Conservation (phyloP, 2,888 invertebrate species). For the Tanypteryx hageni region DNA sequence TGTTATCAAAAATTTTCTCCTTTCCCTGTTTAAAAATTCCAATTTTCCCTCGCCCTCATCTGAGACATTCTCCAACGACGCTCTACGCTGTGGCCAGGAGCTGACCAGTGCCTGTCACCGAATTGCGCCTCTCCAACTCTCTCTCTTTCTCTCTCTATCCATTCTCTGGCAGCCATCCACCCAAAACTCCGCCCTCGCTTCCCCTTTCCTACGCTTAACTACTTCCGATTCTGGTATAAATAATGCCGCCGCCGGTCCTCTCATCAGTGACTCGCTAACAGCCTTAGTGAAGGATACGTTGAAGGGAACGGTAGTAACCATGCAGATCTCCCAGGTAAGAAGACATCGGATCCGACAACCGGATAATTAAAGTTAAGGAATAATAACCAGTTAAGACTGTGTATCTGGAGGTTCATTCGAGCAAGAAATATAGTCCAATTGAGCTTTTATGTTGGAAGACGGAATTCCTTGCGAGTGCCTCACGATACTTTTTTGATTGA, state of each 20-base stretch:
- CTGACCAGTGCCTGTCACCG: slow-evolving; percentile 53
- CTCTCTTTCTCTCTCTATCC: neutral
- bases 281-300: neutral
- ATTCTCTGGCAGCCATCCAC: neutral
- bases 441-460: too few species aligned
- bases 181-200: neutral
- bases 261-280: neutral
- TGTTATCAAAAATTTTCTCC: neutral
- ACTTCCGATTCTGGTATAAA: neutral
- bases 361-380: neutral
- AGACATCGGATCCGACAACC: neutral
- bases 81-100: neutral
- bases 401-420: too few species aligned
- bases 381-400: too few species aligned
- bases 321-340: neutral
- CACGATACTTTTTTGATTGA: too few species aligned
- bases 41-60: neutral
- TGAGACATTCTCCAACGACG: neutral
- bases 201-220: neutral
- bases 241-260: neutral
- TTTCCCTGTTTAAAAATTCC: slow-evolving; percentile 14
- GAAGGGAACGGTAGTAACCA: neutral
- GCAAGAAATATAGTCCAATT: too few species aligned
- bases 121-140: slow-evolving; percentile 24
- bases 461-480: too few species aligned